phyloP scores from a whole-genome alignment of 2,797 vertebrate genomes.

The Esox lucius region DNA sequence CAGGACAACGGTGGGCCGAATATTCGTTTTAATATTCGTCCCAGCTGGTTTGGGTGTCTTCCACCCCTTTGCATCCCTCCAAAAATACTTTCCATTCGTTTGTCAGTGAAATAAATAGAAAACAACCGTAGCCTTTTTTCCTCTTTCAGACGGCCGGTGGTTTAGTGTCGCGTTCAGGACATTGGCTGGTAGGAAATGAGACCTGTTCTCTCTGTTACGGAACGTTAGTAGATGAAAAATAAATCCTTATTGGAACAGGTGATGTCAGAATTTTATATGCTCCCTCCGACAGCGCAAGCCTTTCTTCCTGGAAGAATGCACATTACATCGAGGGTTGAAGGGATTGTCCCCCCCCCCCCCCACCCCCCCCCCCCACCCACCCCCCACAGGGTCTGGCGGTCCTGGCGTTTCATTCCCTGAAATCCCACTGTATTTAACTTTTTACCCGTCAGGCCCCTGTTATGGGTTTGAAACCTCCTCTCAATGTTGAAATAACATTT shows the following conservation, averaged over 20 bases:
- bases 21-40: constrained; percentile 45
- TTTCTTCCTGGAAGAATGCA: constrained; percentile 59
- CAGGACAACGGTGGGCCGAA: constrained; percentile 14
- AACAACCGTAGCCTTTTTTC: not conserved
- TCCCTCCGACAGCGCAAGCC: constrained; percentile 53
- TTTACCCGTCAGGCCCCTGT: constrained; percentile 39
- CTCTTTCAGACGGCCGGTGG: constrained; percentile 19
- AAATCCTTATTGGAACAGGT: constrained; percentile 60
- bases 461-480: constrained; percentile 55
- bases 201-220: constrained; percentile 30
- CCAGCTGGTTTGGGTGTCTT: constrained; percentile 18
- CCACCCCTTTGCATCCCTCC: no score
- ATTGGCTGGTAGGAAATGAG: constrained; percentile 54
- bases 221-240: constrained; percentile 47
- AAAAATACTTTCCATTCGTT: constrained; percentile 18
- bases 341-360: no score
- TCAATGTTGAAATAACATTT: constrained; percentile 65
- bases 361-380: no score
- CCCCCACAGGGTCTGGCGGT: constrained; percentile 57
- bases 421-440: constrained; percentile 51
- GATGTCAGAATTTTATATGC: constrained; percentile 60
- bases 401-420: constrained; percentile 19
- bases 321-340: constrained; percentile 55
- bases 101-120: not conserved
- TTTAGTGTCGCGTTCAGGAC: constrained; percentile 14